These are phyloP conservation scores for Oeneis ivallda DNA, from an alignment of 2,888 invertebrate species.

Conservation along the genomic window DNA sequence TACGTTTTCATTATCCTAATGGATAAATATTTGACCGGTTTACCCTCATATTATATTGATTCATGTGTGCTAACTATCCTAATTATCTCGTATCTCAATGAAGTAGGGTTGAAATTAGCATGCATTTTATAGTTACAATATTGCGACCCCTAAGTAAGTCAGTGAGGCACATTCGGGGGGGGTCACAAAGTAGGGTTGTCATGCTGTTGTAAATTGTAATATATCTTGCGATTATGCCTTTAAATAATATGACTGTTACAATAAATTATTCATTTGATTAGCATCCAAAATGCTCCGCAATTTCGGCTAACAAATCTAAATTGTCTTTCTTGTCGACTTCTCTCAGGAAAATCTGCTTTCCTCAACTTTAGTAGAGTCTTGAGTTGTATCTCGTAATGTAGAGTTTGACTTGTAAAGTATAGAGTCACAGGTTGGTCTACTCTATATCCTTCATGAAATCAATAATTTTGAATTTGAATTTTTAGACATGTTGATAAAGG, in stretches of 20 bases:
- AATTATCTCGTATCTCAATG: constrained; percentile 48
- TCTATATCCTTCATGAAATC: too few species aligned
- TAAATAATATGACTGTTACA: background rate
- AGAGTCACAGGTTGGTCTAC: too few species aligned
- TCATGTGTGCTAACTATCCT: constrained; percentile 20
- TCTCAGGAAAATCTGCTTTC: too few species aligned
- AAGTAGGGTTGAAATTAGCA: constrained; percentile 36
- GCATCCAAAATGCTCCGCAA: too few species aligned
- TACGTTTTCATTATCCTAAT: constrained; percentile 59
- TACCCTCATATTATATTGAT: constrained; percentile 40
- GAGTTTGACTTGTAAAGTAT: too few species aligned
- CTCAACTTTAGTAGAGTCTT: too few species aligned
- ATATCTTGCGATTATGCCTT: background rate
- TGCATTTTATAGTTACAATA: constrained; percentile 17
- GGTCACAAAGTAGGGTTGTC: constrained; percentile 9
- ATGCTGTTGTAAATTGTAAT: background rate
- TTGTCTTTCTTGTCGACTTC: too few species aligned
- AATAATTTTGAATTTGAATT: too few species aligned
- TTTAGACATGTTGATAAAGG: too few species aligned
- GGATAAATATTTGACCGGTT: constrained; percentile 64
- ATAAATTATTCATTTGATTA: too few species aligned
- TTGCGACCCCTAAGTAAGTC: constrained; percentile 37
- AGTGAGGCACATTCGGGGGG: constrained; percentile 37
- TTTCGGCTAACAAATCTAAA: too few species aligned
- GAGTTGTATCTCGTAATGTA: too few species aligned